Base-by-base conservation (phyloP, 2,797 vertebrate species). In the Caiman crocodilus region DNA sequence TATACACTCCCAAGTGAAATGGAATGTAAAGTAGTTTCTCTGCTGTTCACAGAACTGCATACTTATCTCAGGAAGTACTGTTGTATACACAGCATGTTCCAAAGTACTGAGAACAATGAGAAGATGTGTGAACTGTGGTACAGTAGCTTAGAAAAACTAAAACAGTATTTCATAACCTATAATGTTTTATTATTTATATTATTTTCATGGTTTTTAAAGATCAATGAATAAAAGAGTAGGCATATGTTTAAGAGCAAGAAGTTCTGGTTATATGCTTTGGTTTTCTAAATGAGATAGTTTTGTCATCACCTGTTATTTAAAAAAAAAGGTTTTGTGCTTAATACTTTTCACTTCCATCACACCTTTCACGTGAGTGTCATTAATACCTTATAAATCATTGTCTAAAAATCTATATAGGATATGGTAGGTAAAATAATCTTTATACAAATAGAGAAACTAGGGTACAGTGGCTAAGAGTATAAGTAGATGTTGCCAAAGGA, bases 21-120 rank as follows among this genome's bases (percentile, higher is more conserved):
- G 63, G 84, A 95, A 96, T 82, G 78, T 74, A 81, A 23, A 75
- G 64, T 76, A 87, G 25, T 91, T 91, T 57, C 61, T 85, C 81
- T 94, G 69, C 74, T 69, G 56, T 63, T 90, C 63, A 79, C 50
- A 90, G 56, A 78, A 73, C 84, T 93, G 56, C 42, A 65, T 85
- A 61, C 21, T 91, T 89, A 91, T 32, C 74, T 71, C 50, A 88
- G 56, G 15, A 91, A 90, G 56, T 15, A 75, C 57, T 82, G 79
- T 21, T 82, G 42, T 50, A 30, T 20, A 25, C 28, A 65, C 28
- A 28, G 10, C 3, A 23, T 61, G 79, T 58, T 76, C 84, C 65
- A 93, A 93, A 67, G 81, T 82, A 55, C 20, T 28, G 11, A 25
- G 18, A 4, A 65, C 55, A 50, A 14, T 74, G 9, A 64, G 28